These are phyloP conservation scores for Lucinisca nassula DNA, from an alignment of 2,888 invertebrate genomes.

Conservation along the genomic window DNA sequence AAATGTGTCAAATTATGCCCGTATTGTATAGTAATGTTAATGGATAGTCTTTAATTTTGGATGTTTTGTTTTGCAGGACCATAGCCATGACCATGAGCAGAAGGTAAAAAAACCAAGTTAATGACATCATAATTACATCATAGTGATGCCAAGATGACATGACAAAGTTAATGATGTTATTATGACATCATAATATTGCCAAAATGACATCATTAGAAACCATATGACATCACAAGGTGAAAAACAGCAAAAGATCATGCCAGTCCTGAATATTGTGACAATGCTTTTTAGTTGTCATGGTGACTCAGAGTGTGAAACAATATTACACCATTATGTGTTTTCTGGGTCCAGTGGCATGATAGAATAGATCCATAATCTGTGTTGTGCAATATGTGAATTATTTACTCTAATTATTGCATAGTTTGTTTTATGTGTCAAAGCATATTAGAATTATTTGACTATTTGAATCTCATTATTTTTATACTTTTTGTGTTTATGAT, in stretches of 20 bases:
- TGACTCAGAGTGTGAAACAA: background rate
- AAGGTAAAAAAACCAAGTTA: constrained; percentile 37
- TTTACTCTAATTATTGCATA: background rate
- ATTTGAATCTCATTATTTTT: too few species aligned
- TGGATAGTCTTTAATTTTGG: background rate
- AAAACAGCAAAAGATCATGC: background rate
- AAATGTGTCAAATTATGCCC: background rate
- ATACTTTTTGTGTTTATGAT: too few species aligned
- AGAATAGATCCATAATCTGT: background rate
- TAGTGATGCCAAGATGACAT: background rate
- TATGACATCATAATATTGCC: background rate
- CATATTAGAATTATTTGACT: too few species aligned
- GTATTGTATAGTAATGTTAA: background rate
- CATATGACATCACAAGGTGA: background rate
- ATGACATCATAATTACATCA: background rate
- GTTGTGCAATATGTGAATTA: constrained; percentile 9
- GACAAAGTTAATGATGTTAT: background rate
- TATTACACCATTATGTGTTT: background rate
- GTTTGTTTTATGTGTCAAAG: background rate
- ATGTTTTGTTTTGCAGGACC: constrained; percentile 50
- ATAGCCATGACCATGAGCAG: constrained; percentile 45
- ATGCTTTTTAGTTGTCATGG: background rate
- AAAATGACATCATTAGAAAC: background rate
- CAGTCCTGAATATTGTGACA: background rate
- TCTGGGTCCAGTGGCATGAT: background rate